Evolutionary conservation across 2,113 vertebrate genomes (phyloP).

Genomic region (Alectura lathami): DNA sequence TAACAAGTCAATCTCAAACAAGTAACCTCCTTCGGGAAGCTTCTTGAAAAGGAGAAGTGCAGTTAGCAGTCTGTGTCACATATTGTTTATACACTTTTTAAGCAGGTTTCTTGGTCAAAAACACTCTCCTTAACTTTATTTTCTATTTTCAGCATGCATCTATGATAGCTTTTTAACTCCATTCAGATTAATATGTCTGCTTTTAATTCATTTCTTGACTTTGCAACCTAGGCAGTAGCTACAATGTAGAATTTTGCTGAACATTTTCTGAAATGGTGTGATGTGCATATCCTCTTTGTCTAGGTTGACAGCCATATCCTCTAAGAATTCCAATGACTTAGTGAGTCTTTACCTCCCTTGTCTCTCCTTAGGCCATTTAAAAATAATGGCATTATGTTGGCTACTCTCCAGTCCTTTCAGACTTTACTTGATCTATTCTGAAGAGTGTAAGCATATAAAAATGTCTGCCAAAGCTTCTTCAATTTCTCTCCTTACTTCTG

Average conservation of each 20-base stretch:
- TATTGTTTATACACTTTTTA: not conserved
- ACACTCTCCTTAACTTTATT: not conserved
- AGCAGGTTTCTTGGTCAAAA: not conserved
- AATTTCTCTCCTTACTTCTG: conserved; percentile 31
- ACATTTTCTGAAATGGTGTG: not conserved
- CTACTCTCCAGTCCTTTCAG: conserved; percentile 9
- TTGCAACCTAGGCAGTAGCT: not conserved
- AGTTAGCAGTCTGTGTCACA: not conserved
- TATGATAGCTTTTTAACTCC: conserved; percentile 1
- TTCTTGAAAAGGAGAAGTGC: not conserved
- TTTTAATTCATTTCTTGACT: conserved; percentile 45
- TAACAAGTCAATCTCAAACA: not conserved
- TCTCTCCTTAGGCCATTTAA: conserved; percentile 41
- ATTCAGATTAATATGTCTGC: not conserved
- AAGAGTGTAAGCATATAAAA: conserved; percentile 47
- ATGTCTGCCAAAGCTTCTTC: conserved; percentile 31
- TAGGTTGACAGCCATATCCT: conserved; percentile 28
- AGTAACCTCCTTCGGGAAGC: not conserved
- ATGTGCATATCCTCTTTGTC: conserved; percentile 30
- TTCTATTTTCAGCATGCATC: conserved; percentile 18
- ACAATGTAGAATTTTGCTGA: conserved; percentile 35
- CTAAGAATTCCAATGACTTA: conserved; percentile 53
- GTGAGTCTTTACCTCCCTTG: conserved; percentile 11
- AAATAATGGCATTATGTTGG: conserved; percentile 39
- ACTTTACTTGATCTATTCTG: conserved; percentile 37